phyloP scores from a whole-genome alignment of 1,140 invertebrate genomes.

The Lepidostoma basale region DNA sequence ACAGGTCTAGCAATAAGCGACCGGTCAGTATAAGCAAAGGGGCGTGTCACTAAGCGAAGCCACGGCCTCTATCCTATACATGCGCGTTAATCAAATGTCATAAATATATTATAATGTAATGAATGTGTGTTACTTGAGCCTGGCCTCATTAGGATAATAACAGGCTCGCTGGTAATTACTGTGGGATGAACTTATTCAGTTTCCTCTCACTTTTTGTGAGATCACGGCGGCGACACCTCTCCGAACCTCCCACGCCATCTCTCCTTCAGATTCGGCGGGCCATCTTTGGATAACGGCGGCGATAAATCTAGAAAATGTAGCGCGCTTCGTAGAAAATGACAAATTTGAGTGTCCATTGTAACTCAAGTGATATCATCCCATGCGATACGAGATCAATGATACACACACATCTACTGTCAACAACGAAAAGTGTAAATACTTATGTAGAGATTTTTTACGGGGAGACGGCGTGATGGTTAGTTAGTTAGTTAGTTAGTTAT shows the following conservation, averaged over 20 bases:
- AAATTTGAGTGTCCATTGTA: not conserved
- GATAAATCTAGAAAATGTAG: conserved; percentile 9
- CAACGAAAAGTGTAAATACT: no score
- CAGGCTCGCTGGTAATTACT: not conserved
- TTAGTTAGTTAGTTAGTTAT: no score
- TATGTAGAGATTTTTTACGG: no score
- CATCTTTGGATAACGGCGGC: not conserved
- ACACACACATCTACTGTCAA: no score
- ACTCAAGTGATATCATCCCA: not conserved
- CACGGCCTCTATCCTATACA: not conserved
- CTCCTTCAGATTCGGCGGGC: not conserved
- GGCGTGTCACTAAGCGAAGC: no score
- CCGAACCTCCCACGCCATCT: not conserved
- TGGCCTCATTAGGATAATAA: conserved; percentile 19
- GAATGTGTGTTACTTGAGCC: not conserved
- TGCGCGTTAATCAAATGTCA: no score
- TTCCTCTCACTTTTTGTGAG: conserved; percentile 5
- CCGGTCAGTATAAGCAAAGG: no score
- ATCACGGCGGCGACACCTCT: conserved; percentile 14
- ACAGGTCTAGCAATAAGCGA: no score
- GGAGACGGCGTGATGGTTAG: no score
- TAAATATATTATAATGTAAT: no score
- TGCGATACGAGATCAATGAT: no score
- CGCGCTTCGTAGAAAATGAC: not conserved
- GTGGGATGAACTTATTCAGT: conserved; percentile 18